phyloP scores from a whole-genome alignment of 2,888 invertebrate species.

The Xylota segnis region DNA sequence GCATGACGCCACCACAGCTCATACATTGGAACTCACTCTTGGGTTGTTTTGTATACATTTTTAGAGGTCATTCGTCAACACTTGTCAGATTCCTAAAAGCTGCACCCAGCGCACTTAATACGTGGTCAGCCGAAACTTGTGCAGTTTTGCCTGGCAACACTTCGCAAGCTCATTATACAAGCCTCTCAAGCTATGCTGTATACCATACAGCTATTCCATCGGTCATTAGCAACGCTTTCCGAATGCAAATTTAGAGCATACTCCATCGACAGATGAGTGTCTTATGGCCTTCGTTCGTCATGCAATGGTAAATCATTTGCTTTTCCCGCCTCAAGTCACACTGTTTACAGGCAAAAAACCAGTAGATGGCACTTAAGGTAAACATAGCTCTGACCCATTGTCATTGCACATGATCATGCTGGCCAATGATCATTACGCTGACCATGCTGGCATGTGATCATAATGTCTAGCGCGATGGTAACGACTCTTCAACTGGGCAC shows the following conservation, averaged over 20 bases:
- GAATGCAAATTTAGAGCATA: constrained; percentile 7
- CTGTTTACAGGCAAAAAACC: not conserved
- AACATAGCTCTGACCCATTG: constrained; percentile 30
- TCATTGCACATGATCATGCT: constrained; percentile 29
- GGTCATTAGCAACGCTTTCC: not conserved
- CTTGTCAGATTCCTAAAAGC: no score
- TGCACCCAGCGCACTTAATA: no score
- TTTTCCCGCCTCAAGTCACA: not conserved
- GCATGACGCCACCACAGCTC: no score
- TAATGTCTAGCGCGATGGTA: not conserved
- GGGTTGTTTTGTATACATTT: no score
- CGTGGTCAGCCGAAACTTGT: no score
- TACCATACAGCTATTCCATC: not conserved
- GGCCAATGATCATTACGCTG: constrained; percentile 24
- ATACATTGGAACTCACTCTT: no score
- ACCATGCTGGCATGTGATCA: constrained; percentile 2
- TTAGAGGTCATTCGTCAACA: no score
- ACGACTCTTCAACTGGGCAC: constrained; percentile 53
- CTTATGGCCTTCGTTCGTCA: not conserved
- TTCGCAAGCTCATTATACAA: no score
- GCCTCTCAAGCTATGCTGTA: no score
- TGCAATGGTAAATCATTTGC: not conserved
- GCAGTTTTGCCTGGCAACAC: no score
- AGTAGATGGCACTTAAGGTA: not conserved
- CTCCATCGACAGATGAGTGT: not conserved